Percentiles rank a stretch among this genome's conserved stretches.
phyloP scores from a whole-genome alignment of 2,113 vertebrate species.

The Pollachius pollachius region DNA sequence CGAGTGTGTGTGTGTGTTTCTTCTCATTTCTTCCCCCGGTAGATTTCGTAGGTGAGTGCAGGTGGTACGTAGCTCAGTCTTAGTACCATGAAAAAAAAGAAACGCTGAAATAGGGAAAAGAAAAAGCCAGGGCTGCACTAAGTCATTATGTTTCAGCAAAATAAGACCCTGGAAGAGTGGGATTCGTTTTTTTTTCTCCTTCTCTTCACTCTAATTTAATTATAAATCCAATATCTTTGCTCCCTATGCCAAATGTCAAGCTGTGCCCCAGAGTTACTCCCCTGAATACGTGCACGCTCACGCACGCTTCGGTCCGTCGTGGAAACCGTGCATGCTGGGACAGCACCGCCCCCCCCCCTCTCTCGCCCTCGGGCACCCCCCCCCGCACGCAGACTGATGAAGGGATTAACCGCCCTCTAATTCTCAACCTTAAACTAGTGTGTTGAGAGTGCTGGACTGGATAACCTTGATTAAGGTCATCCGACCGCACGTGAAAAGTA shows the following conservation, averaged over 20 bases:
- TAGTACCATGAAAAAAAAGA: conserved; percentile 7
- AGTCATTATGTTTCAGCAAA: conserved; percentile 41
- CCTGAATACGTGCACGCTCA: conserved; percentile 57
- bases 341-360: conserved; percentile 15
- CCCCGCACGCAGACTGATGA: conserved; percentile 49
- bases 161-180: conserved; percentile 33
- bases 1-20: not conserved
- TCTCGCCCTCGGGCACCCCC: conserved; percentile 43
- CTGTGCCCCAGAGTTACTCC: conserved; percentile 59
- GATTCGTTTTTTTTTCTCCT: conserved; percentile 21
- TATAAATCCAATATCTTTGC: conserved; percentile 70
- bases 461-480: conserved; percentile 45
- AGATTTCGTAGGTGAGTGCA: conserved; percentile 19
- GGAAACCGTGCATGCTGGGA: conserved; percentile 50
- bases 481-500: too few species aligned
- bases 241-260: conserved; percentile 66
- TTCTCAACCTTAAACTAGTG: conserved; percentile 27
- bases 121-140: not conserved
- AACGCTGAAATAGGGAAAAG: conserved; percentile 2
- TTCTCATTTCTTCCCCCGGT: not conserved
- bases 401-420: conserved; percentile 44
- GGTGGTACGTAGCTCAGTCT: conserved; percentile 9
- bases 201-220: conserved; percentile 61
- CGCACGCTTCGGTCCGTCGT: conserved; percentile 59
- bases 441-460: too few species aligned